Conservation (phyloP, 2,113 vertebrate genomes). For the Mobula hypostoma region DNA sequence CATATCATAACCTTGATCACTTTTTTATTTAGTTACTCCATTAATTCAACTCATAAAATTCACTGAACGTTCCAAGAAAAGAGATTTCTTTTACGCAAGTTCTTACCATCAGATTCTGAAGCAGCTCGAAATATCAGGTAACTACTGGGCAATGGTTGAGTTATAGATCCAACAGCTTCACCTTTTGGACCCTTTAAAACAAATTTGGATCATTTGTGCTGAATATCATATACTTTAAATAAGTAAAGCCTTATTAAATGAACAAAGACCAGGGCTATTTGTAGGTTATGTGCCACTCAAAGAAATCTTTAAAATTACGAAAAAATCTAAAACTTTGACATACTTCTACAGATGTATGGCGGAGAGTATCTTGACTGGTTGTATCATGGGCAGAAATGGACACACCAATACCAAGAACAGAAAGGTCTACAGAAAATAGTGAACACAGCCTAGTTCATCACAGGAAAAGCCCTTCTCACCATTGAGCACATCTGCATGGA, state of each 20-base stretch:
- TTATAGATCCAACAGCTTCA: slow-evolving; percentile 94
- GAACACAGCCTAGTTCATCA: no score
- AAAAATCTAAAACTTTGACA: no score
- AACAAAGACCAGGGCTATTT: not conserved
- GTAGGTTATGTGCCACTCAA: no score
- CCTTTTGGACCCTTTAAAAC: slow-evolving; percentile 87
- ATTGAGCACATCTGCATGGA: no score
- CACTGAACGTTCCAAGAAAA: not conserved
- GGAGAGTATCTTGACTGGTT: no score
- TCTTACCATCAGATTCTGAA: slow-evolving; percentile 93
- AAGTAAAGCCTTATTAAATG: not conserved
- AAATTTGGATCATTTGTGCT: not conserved
- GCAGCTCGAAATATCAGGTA: slow-evolving; percentile 93
- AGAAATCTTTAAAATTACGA: no score
- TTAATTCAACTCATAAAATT: not conserved
- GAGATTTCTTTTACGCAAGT: not conserved
- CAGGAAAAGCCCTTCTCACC: no score
- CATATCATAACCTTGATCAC: not conserved
- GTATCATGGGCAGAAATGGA: no score
- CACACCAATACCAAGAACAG: no score
- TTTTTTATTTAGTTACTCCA: not conserved
- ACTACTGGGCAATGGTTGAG: slow-evolving; percentile 93
- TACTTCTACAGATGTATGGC: no score
- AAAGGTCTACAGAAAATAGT: no score
- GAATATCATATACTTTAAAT: not conserved